These are phyloP conservation scores for Dendronephthya gigantea DNA, from an alignment of 64 coral and sea anemone species.

Conservation along the genomic window DNA sequence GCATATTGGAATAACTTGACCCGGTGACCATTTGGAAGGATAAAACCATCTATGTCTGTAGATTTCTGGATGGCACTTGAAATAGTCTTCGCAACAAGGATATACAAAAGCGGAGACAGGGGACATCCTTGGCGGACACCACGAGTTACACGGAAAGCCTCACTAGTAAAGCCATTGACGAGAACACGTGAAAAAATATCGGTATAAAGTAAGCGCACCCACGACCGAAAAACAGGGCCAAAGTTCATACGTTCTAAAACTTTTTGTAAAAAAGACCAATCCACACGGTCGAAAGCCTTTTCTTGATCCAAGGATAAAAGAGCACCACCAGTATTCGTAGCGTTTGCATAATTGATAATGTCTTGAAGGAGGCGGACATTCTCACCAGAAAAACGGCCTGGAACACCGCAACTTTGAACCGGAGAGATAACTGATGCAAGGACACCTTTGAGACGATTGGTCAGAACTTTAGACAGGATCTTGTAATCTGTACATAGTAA, in stretches of 20 bases:
- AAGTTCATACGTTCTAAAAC: background rate
- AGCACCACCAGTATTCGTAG: background rate
- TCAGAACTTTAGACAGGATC: background rate
- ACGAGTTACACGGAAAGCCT: background rate
- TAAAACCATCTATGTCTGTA: background rate
- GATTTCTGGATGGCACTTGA: too few relatives aligned
- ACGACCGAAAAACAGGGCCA: background rate
- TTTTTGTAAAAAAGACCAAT: too few relatives aligned
- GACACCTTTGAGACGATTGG: constrained; percentile 8
- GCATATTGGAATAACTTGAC: constrained; percentile 2
- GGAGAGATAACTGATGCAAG: constrained; percentile 11
- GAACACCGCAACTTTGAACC: constrained; percentile 13
- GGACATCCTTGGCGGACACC: constrained; percentile 20
- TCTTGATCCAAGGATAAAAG: background rate
- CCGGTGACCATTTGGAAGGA: background rate
- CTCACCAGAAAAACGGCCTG: background rate
- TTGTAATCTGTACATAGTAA: constrained; percentile 20
- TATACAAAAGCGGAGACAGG: background rate
- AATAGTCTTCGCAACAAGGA: background rate
- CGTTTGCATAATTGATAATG: background rate
- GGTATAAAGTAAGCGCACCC: too few relatives aligned
- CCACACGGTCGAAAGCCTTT: too few relatives aligned
- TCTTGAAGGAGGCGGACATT: constrained; percentile 26
- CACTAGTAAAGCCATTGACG: background rate
- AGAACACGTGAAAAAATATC: background rate